Evolutionary conservation across 2,113 vertebrate species (phyloP).

Genomic region (Sceloporus undulatus): DNA sequence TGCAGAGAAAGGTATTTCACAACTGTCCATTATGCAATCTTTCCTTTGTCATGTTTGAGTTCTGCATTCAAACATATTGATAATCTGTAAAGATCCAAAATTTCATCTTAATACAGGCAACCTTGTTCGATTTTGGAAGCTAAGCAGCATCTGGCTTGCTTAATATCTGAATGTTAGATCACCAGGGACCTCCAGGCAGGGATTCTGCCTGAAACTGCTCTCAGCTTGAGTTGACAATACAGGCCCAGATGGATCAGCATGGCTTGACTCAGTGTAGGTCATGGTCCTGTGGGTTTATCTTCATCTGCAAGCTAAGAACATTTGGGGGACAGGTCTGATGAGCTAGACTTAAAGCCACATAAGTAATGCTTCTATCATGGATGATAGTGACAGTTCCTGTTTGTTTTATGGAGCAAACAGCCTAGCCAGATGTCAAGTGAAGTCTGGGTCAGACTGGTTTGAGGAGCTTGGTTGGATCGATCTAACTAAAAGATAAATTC

Average conservation of each 20-base stretch:
- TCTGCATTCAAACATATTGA: background rate
- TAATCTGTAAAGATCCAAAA: background rate
- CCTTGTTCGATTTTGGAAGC: no score
- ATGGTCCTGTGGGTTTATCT: background rate
- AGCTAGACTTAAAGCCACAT: background rate
- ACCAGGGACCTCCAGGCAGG: no score
- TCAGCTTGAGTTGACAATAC: no score
- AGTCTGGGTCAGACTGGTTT: constrained; percentile 29
- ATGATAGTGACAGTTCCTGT: constrained; percentile 1
- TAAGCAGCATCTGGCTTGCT: no score
- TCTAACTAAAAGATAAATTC: background rate
- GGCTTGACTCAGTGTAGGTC: no score
- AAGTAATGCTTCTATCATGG: background rate
- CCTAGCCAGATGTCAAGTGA: background rate
- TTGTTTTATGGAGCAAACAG: constrained; percentile 10
- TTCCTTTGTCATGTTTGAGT: background rate
- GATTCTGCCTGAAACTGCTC: no score
- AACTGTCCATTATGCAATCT: no score
- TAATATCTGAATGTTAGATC: no score
- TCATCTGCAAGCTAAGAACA: background rate
- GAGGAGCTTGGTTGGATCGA: background rate
- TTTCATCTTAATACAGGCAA: background rate
- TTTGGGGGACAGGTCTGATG: background rate
- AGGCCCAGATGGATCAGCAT: no score
- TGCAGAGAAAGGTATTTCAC: background rate